Evolutionary conservation across 2,113 vertebrate genomes (phyloP), one percentile per base, ranked within the genome.

Genomic region (Heterocephalus glaber): DNA sequence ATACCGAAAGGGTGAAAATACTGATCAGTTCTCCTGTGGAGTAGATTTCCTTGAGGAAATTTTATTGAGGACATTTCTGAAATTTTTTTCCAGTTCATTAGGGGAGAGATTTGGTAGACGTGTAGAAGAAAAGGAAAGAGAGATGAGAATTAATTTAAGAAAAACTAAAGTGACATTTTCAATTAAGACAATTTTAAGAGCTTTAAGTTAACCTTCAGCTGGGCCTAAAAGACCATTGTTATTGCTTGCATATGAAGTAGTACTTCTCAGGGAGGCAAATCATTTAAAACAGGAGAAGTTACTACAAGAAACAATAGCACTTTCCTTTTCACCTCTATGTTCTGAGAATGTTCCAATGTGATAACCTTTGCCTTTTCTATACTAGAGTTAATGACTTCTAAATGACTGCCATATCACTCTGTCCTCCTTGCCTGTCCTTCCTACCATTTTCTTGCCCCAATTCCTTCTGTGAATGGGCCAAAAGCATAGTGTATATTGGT

Each of bases 171-270:
- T 79, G 12, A 85, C 60, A 88, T 54, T 94, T 96, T 95, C 47
- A 95, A n/a, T 38, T 35, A 76, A 94, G 65, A 61, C 76, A 38
- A 77, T 81, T 91, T 96, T 24, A 96, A 97, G 52, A 89, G 61
- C 38, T 63, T 89, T 83, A 83, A 95, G 58, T 79, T 74, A 90
- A 58, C 12, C 44, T 86, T 82, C 9, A 76, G 56, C 26, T 84
- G 52, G 28, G 65, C 47, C 79, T 87, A 47, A 80, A 94, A 76
- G 83, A 44, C 54, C 60, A 86, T 77, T 96, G 33, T 77, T 61
- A 54, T 92, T 96, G 89, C n/a, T 87, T 80, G 65, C 47, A 26
- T 81, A 79, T 89, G 80, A 97, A 96, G 65, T 86, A 97, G 92
- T 88, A 95, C 12, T 74, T 38, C 47, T 85, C 74, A 86, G 41